These are phyloP conservation scores for Bursaphelenchus mucronatus DNA, from an alignment of 1,140 invertebrate species.

Conservation along the genomic window DNA sequence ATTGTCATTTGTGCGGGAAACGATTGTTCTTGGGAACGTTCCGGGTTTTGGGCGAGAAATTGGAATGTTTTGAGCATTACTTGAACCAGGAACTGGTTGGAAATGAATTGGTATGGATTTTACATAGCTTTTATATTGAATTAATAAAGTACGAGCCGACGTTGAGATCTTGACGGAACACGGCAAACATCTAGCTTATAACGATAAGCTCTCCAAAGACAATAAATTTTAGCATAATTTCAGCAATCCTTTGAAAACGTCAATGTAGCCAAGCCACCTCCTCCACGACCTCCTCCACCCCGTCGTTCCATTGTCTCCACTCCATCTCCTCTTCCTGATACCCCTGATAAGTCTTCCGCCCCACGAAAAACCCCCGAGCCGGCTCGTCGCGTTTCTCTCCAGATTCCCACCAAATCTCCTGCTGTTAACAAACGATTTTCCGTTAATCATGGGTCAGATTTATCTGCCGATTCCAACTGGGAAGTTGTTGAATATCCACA, in stretches of 20 bases:
- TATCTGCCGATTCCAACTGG: constrained; percentile 10
- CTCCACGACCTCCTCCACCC: constrained; percentile 17
- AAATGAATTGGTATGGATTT: constrained; percentile 7
- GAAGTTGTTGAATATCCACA: constrained; percentile 15
- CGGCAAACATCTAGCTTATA: no score
- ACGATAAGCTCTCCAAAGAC: no score
- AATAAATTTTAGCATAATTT: neutral
- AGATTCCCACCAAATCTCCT: no score
- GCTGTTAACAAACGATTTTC: no score
- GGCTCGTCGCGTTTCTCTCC: no score
- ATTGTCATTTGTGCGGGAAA: constrained; percentile 13
- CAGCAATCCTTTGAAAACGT: constrained; percentile 14
- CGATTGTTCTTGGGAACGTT: constrained; percentile 11
- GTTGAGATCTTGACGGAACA: no score
- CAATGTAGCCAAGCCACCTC: neutral
- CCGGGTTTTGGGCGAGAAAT: constrained; percentile 6
- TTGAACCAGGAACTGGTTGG: constrained; percentile 2
- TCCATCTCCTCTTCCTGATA: no score
- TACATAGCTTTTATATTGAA: neutral
- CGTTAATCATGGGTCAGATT: constrained; percentile 10
- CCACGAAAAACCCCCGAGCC: no score
- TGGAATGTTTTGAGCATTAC: constrained; percentile 18
- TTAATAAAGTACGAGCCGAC: no score
- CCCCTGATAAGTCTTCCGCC: no score
- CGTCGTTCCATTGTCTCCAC: no score